Evolutionary conservation across 2,888 invertebrate genomes (phyloP).

Genomic region (Zygothrica quintamaculata): DNA sequence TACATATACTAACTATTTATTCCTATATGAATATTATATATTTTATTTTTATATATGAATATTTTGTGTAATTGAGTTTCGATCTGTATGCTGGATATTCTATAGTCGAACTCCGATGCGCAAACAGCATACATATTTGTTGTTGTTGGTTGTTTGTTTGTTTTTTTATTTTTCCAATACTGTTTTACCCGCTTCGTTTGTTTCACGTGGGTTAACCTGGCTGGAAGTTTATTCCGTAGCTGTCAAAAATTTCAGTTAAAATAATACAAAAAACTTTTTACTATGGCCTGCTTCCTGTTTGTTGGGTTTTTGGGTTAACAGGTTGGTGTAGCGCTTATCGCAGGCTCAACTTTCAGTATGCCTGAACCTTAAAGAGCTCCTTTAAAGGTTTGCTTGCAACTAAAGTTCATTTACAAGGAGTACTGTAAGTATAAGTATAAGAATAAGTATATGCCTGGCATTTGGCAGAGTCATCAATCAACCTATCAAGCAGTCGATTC

Average conservation of each 20-base stretch:
- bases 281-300: conserved; percentile 28
- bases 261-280: conserved; percentile 69
- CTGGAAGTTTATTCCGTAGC: conserved; percentile 46
- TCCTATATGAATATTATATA: too few relatives aligned
- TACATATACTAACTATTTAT: too few relatives aligned
- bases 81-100: neutral
- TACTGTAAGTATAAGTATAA: too few relatives aligned
- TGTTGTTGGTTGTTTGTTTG: too few relatives aligned
- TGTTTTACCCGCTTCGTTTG: conserved; percentile 69
- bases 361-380: conserved; percentile 22
- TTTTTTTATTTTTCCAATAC: conserved; percentile 54
- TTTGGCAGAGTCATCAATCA: conserved; percentile 59
- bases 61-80: too few relatives aligned
- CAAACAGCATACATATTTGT: conserved; percentile 12
- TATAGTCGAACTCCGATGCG: neutral
- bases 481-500: conserved; percentile 53
- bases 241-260: conserved; percentile 71
- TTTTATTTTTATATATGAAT: too few relatives aligned
- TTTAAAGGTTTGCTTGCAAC: neutral
- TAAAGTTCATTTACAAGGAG: too few relatives aligned
- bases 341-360: conserved; percentile 7
- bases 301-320: conserved; percentile 62
- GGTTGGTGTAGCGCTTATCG: conserved; percentile 49
- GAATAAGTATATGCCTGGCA: conserved; percentile 1
- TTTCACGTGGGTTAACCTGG: conserved; percentile 55